Evolutionary conservation across 2,888 invertebrate species (phyloP), one percentile per base, ranked within the genome.

Genomic region (Salticus scenicus): DNA sequence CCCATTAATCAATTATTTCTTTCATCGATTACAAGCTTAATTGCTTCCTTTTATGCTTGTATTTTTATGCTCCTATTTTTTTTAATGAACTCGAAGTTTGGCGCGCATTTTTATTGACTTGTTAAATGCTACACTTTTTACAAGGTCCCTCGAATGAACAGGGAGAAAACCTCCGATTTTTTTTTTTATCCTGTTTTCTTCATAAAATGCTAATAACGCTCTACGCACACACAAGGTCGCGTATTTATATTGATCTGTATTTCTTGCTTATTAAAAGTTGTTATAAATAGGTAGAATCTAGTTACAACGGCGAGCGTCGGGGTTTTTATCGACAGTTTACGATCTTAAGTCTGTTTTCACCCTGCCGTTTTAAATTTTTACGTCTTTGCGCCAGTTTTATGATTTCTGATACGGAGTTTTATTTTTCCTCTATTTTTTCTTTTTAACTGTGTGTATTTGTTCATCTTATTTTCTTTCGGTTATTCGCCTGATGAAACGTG

Each of bases 271-370:
- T 84, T 84, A 84, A 84, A 84, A 84, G 73, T 77, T 84, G 83
- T 84, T 84, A 84, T 84, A 84, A 84, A 84, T 84, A 84, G 77
- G 77, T 77, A 67, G 77, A 77, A 84, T 84, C 83, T 84, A 84
- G 83, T 84, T 84, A 84, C 83, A 30, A 77, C 66, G 69, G 72
- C 42, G 73, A 73, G 73, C 71, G 57, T 42, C 67, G 51, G 64
- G 72, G 83, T 77, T 84, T 84, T 84, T 77, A 84, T 84, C 77
- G 77, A 51, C 83, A 72, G 83, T 84, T 84, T 77, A 84, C 72
- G 77, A 67, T 27, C 57, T 72, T 72, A 72, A 77, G 77, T 84
- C 67, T 77, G 57, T 77, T 84, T 84, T n/a, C 67, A 17, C 41
- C 20, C 17, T 31, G n/a, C 77, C 77, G 70, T 41, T 81, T 81